Conservation (phyloP, 92 coral and sea anemone species). For the Parazoanthus atlanticus region DNA sequence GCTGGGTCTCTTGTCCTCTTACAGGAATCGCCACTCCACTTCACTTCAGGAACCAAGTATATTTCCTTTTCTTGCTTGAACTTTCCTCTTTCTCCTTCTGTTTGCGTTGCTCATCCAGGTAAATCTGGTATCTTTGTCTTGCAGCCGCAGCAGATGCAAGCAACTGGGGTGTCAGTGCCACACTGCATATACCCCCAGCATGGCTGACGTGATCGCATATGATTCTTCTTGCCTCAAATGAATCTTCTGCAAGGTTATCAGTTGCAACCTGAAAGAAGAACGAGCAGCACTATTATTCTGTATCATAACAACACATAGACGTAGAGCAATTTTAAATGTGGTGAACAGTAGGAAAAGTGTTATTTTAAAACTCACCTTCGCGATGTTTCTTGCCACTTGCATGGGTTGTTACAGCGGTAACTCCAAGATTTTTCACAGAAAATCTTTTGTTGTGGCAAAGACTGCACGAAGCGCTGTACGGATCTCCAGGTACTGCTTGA, state of each 20-base stretch:
- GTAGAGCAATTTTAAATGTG: too few species aligned
- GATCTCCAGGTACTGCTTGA: slow-evolving; percentile 22
- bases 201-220: slow-evolving; percentile 44
- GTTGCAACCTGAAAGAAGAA: slow-evolving; percentile 29
- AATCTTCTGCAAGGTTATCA: slow-evolving; percentile 30
- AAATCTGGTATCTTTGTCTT: slow-evolving; percentile 28
- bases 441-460: slow-evolving; percentile 15
- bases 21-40: too few species aligned
- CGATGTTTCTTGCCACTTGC: neutral
- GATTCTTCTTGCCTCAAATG: slow-evolving; percentile 43
- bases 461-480: neutral
- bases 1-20: too few species aligned
- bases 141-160: slow-evolving; percentile 38
- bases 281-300: neutral
- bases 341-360: too few species aligned
- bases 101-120: slow-evolving; percentile 15
- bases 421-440: slow-evolving; percentile 6
- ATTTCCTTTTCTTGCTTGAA: slow-evolving; percentile 36
- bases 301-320: neutral
- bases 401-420: slow-evolving; percentile 5
- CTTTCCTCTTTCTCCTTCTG: slow-evolving; percentile 30
- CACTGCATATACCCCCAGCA: slow-evolving; percentile 38
- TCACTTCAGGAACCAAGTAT: too few species aligned
- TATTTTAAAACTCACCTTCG: neutral
- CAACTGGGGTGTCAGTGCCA: slow-evolving; percentile 36